Evolutionary conservation across 1,140 invertebrate genomes (phyloP), one percentile per base, ranked within the genome.

Genomic region (Bombus waltoni): DNA sequence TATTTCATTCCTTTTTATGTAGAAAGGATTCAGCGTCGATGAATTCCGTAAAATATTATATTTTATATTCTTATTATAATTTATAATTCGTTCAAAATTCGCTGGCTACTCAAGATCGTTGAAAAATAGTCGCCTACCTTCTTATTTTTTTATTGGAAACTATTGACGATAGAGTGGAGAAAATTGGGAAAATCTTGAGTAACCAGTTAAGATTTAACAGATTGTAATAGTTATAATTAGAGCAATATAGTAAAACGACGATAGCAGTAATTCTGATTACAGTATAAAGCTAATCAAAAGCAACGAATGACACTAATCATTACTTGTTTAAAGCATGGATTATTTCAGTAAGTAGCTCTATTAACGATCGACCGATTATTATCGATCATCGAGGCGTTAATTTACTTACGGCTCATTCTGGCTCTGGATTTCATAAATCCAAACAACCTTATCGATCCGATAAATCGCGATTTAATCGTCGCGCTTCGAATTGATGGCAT

Each of bases 251-350:
- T 35, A 35, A 68, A 25, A 38, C 9, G 18, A 35, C 35, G 1
- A 68, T 22, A 10, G 11, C 10, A 42, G 42, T 42, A 44, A n/a
- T n/a, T 42, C 1, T 15, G 28, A 66, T 42, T 28, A 18, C 25
- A 28, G 53, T 35, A 59, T 18, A 22, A 42, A 72, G n/a, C 47
- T 72, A 42, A 72, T 72, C 2, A 25, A 59, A 53, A 68, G 53
- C 70, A 73, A 32, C 38, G 70, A 62, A 73, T 59, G 44, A 72
- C 47, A 3, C 70, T 71, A 32, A 80, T 53, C 71, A 65, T n/a
- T n/a, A 42, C 42, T 81, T 42, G 22, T 4, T 57, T 5, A 32
- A 71, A 80, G 78, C 66, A n/a, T 57, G 28, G 38, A 81, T 81
- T 72, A 81, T 22, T 71, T 72, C 28, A 2, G 15, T 40, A 47